Base-by-base conservation (phyloP, 2,888 invertebrate genomes). In the Dasypolia templi region DNA sequence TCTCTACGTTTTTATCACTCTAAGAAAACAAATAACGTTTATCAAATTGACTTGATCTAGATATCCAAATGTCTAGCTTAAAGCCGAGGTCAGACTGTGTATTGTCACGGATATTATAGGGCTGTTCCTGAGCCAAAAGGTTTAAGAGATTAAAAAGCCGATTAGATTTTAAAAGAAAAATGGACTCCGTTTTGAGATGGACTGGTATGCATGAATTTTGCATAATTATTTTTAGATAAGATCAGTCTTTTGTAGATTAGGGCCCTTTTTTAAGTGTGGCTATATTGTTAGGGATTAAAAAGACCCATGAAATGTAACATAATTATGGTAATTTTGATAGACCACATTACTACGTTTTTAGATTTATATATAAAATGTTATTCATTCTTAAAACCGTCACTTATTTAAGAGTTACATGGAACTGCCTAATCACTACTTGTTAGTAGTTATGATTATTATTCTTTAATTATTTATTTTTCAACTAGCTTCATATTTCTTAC, bases 21-120 rank as follows among this genome's bases (percentile, higher is more conserved):
- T 44, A 59, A 51, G 11, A 12, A n/a, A n/a, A n/a, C n/a, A n/a
- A n/a, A n/a, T n/a, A n/a, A n/a, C n/a, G n/a, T n/a, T n/a, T n/a
- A n/a, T n/a, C n/a, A n/a, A n/a, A n/a, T n/a, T n/a, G n/a, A n/a
- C n/a, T n/a, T n/a, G n/a, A 82, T 75, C 75, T 78, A 74, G 56
- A 74, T 74, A 63, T 62, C 64, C 71, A 32, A 61, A 61, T 73
- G 42, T 65, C 63, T 82, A 77, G 79, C 55, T 46, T 53, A 81
- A 67, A 65, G 5, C 42, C 65, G 61, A 82, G 75, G 81, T 65
- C 79, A 72, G 5, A 26, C 32, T 70, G 35, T 39, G 46, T 55
- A 39, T 53, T 73, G 42, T 32, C 64, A 74, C 61, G 51, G 49
- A 53, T 81, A 74, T 71, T 46, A 19, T 19, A 59, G 39, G 55